A percentile compares a stretch with the other conserved stretches of the same genome.
phyloP scores from a whole-genome alignment of 2,888 invertebrate species.

The Conomelus anceps region DNA sequence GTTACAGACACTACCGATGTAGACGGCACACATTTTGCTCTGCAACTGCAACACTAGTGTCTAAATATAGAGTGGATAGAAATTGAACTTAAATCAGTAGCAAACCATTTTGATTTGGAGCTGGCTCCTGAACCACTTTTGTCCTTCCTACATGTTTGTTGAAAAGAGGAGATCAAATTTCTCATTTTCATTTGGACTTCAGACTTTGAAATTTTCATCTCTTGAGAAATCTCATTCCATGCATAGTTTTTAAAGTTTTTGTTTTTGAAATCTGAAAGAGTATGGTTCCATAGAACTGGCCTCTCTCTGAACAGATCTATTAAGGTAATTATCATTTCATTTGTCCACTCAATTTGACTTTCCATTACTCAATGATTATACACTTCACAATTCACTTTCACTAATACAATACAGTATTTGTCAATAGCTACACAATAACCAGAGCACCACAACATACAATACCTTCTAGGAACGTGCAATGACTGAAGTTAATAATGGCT shows the following conservation, averaged over 20 bases:
- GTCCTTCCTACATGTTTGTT: constrained; percentile 20
- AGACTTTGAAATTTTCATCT: not conserved
- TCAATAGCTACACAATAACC: too few relatives aligned
- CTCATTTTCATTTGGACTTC: constrained; percentile 9
- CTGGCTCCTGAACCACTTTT: constrained; percentile 18
- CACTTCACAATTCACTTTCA: too few relatives aligned
- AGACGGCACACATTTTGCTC: too few relatives aligned
- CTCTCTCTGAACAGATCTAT: constrained; percentile 3
- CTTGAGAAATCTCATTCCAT: constrained; percentile 5
- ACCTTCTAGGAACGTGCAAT: too few relatives aligned
- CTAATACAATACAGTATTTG: too few relatives aligned
- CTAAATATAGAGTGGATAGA: too few relatives aligned
- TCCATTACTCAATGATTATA: too few relatives aligned
- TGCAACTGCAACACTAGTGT: too few relatives aligned
- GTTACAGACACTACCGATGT: too few relatives aligned
- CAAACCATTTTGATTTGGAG: constrained; percentile 14
- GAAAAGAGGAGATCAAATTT: constrained; percentile 12
- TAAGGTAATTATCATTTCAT: not conserved
- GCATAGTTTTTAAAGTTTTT: constrained; percentile 5
- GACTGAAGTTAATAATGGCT: too few relatives aligned
- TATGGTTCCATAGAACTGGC: constrained; percentile 12
- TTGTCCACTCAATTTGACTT: constrained; percentile 1
- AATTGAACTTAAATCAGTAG: too few relatives aligned
- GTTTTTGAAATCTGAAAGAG: constrained; percentile 3
- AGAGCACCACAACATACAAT: too few relatives aligned